phyloP scores from a whole-genome alignment of 2,888 invertebrate species.

The Brachypterus glaber region DNA sequence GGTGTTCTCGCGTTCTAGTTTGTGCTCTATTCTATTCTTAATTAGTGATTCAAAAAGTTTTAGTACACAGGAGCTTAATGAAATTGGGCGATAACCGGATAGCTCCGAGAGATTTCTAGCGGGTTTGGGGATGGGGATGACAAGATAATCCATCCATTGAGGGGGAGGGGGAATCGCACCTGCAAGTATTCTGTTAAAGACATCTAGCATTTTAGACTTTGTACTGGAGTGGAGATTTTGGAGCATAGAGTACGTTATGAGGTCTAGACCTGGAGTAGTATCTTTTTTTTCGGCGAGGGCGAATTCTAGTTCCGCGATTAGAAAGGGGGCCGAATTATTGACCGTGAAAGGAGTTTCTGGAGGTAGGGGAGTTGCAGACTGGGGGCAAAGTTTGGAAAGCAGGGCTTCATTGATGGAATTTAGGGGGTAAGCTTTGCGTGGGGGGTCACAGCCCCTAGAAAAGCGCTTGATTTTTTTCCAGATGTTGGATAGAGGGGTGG shows the following conservation, averaged over 20 bases:
- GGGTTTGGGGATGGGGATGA: constrained; percentile 6
- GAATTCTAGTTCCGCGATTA: neutral
- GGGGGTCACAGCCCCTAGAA: neutral
- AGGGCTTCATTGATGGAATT: too few relatives aligned
- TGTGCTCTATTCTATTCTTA: constrained; percentile 7
- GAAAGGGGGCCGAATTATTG: neutral
- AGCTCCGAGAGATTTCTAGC: constrained; percentile 3
- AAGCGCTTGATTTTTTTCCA: neutral
- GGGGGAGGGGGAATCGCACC: neutral
- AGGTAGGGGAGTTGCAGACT: too few relatives aligned
- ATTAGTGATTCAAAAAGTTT: constrained; percentile 10
- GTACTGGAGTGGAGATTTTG: constrained; percentile 3
- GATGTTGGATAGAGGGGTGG: neutral
- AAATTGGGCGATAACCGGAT: constrained; percentile 8
- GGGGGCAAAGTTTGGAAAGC: too few relatives aligned
- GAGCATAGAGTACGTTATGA: too few relatives aligned
- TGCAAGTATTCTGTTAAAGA: constrained; percentile 5
- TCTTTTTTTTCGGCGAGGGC: constrained; percentile 3
- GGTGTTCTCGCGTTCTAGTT: constrained; percentile 3
- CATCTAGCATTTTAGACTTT: neutral
- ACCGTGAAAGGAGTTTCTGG: too few relatives aligned
- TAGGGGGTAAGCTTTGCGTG: neutral
- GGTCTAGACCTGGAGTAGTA: constrained; percentile 7
- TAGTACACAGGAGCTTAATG: constrained; percentile 7
- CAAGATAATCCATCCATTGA: constrained; percentile 3